Evolutionary conservation across 1,140 invertebrate species (phyloP).

Genomic region (Drosophila leontia): DNA sequence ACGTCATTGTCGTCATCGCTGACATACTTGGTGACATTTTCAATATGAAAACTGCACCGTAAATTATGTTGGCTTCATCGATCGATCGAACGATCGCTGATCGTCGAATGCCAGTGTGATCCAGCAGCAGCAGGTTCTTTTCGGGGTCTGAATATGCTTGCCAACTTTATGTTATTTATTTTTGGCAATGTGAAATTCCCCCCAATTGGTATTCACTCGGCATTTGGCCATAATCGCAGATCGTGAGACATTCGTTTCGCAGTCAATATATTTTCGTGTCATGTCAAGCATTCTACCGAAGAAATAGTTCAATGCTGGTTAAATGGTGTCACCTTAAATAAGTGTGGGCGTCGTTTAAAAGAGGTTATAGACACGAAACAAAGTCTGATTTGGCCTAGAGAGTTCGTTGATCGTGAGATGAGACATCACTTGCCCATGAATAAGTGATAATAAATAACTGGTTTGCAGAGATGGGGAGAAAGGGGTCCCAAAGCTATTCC

Average conservation of each 20-base stretch:
- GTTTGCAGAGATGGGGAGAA: conserved; percentile 15
- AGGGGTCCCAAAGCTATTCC: conserved; percentile 12
- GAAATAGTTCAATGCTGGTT: conserved; percentile 66
- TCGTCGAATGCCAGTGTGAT: conserved; percentile 37
- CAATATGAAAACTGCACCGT: conserved; percentile 47
- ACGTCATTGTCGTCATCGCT: conserved; percentile 58
- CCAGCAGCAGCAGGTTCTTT: conserved; percentile 33
- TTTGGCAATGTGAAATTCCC: conserved; percentile 60
- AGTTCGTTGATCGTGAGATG: conserved; percentile 56
- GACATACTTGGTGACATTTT: conserved; percentile 58
- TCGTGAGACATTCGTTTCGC: conserved; percentile 66
- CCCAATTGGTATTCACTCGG: conserved; percentile 60
- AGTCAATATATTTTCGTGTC: conserved; percentile 36
- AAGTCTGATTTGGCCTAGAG: conserved; percentile 52
- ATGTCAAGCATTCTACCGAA: conserved; percentile 53
- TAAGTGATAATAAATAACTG: conserved; percentile 36
- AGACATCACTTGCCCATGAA: conserved; percentile 41
- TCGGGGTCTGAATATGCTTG: conserved; percentile 38
- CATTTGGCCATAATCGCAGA: conserved; percentile 45
- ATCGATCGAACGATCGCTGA: conserved; percentile 25
- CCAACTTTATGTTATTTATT: conserved; percentile 30
- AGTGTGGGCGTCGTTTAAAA: conserved; percentile 53
- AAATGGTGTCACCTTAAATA: conserved; percentile 51
- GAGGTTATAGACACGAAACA: conserved; percentile 11
- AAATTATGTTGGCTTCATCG: conserved; percentile 53